Evolutionary conservation across 2,113 vertebrate genomes (phyloP).

Genomic region (Acinonyx jubatus): DNA sequence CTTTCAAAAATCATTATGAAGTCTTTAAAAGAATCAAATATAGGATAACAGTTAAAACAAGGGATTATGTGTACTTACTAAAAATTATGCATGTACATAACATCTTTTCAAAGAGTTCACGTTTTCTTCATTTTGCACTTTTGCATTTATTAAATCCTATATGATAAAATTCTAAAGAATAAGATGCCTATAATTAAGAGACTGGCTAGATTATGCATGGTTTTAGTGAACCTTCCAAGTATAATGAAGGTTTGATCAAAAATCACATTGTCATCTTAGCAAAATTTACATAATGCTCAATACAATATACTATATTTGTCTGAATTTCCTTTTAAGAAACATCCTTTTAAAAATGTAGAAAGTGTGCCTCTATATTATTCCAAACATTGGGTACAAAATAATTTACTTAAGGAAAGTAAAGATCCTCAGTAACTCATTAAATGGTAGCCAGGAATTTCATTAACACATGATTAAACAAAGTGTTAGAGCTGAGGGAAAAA

Average conservation of each 20-base stretch:
- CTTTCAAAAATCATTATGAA: neutral
- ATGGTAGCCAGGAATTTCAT: constrained; percentile 33
- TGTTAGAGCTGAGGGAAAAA: neutral
- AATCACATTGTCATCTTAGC: neutral
- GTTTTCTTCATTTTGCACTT: neutral
- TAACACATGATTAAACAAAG: neutral
- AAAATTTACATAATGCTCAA: constrained; percentile 2
- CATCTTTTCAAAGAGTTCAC: neutral
- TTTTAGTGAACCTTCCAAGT: neutral
- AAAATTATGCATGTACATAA: neutral
- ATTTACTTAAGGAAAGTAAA: constrained; percentile 28
- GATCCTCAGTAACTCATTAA: neutral
- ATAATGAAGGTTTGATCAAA: neutral
- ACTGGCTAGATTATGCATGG: neutral
- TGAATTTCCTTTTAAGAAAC: neutral
- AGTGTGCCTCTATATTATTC: neutral
- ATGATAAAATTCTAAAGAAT: neutral
- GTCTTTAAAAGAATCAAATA: neutral
- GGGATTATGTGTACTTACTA: neutral
- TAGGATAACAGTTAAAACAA: neutral
- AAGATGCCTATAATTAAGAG: neutral
- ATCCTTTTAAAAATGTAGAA: neutral
- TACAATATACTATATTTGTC: neutral
- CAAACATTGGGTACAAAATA: neutral
- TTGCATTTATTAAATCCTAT: neutral